Evolutionary conservation across 2,113 vertebrate species (phyloP), one percentile per base, ranked within the genome.

Genomic region (Spizaetus ornatus): DNA sequence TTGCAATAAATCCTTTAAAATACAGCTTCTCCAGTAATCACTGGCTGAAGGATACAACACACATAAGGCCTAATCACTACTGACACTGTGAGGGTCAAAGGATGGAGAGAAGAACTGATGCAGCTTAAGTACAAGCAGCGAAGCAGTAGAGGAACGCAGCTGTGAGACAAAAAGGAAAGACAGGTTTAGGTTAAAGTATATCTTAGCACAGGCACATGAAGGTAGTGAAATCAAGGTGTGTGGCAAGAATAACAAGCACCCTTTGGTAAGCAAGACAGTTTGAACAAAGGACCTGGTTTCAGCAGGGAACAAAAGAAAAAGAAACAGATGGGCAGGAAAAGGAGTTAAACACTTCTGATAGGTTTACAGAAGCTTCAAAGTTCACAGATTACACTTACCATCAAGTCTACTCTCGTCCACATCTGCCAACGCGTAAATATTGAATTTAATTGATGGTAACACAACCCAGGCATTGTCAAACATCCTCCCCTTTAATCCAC

Each of bases 1-100:
- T 94, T 90, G 43, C 74, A 92, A 79, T 52, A 95, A 94, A 94
- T 88, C 65, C 71, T 91, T 84, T 88, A 94, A 96, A 93, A 92
- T 67, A 88, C 36, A 95, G 86, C 21, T 90, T 88, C 86, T 93
- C 40, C 84, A 88, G 84, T 93, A 95, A 96, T 88, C 69, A 74
- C 22, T 76, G 62, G 43, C 72, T 63, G 67, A 95, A 86, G 71
- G 36, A 93, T 40, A 8, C 34, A 91, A 91, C 38, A 73, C 22
- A 45, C 10, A 7, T 31, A 81, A 77, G 61, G 53, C 36, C 78
- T 96, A 86, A 95, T 84, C 58, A 65, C 70, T 92, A 32, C 59
- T 63, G 80, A 94, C 43, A 66, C 87, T 63, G 31, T 45, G 53
- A 94, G 63, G 59, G 89, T 96, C 62, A 92, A 84, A 84, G 48